Conservation (phyloP, 2,797 vertebrate species). For the Sebastes taczanowskii region DNA sequence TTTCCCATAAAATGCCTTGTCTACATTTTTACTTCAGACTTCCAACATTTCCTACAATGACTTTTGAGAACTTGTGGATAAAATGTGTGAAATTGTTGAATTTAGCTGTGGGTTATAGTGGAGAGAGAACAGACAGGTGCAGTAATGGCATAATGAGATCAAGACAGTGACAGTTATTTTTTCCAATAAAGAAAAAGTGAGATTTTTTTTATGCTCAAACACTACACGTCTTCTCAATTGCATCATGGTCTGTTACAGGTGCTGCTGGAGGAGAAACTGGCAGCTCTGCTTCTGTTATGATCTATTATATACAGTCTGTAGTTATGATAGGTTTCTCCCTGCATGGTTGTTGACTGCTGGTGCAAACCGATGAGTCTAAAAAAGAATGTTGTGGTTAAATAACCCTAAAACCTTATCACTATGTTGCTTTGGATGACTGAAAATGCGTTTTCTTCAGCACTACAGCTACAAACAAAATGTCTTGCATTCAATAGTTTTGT, state of each 20-base stretch:
- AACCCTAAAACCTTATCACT: not conserved
- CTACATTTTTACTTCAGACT: not conserved
- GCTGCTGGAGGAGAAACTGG: constrained; percentile 6
- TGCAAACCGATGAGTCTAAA: constrained; percentile 7
- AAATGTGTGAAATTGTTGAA: constrained; percentile 17
- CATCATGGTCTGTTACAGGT: constrained; percentile 40
- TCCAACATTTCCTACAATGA: constrained; percentile 11
- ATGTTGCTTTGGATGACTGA: not conserved
- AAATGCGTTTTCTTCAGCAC: not conserved
- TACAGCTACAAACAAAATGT: not conserved
- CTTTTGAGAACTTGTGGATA: constrained; percentile 19
- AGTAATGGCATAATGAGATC: constrained; percentile 31
- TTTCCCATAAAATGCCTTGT: not conserved
- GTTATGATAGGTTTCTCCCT: constrained; percentile 2
- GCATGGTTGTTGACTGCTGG: not conserved
- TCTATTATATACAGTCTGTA: constrained; percentile 7
- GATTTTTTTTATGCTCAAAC: constrained; percentile 23
- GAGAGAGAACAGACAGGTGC: constrained; percentile 18
- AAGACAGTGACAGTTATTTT: constrained; percentile 9
- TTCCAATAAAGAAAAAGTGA: not conserved
- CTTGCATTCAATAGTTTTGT: not conserved
- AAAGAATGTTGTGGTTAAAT: constrained; percentile 1
- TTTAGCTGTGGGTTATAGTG: not conserved
- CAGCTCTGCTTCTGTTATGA: constrained; percentile 8
- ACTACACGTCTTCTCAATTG: constrained; percentile 30